Base-by-base conservation (phyloP, 1,140 invertebrate genomes). In the Pogonus chalceus region DNA sequence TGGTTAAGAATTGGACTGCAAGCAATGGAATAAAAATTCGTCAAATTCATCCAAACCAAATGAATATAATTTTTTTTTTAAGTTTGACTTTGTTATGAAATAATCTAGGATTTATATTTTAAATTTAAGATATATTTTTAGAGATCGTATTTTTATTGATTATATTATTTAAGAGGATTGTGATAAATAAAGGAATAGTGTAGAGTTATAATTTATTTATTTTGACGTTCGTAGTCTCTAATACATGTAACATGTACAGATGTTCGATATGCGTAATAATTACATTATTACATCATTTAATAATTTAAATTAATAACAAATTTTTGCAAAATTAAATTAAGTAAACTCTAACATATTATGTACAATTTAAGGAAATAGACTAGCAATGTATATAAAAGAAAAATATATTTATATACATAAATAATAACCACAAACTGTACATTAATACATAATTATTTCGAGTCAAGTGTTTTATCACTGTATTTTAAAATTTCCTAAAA, bases 281-380 rank as follows among this genome's bases (percentile, higher is more conserved):
- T 43, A 43, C 18, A 43, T 43, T 43, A 43, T 43, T 43, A 43
- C 37, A 43, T 43, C 9, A 10, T 43, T 43, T 16, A 43, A 43
- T 43, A 43, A 43, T 43, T 43, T 43, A 43, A 43, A 43, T 10
- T 43, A 43, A 43, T 43, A 43, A 43, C 37, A 43, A 43, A 43
- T 43, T 43, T 43, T 43, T 43, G 37, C 37, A 43, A 43, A 43
- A 43, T 43, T 43, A 43, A 43, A 43, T 43, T 43, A 43, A n/a
- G n/a, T n/a, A n/a, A 43, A 43, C 18, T 43, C 37, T 43, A 43
- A 43, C 37, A 43, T 43, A n/a, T n/a, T n/a, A 43, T 43, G 37
- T 43, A 43, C 37, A 43, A 12, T 43, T 43, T 43, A 43, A 43
- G 37, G 37, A 43, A 43, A 43, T 9, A 43, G 37, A 43, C 37